Percentiles rank a stretch among this genome's conserved stretches.
Evolutionary conservation across 2,888 invertebrate species (phyloP).

Genomic region (Carpatolechia fugitivella): DNA sequence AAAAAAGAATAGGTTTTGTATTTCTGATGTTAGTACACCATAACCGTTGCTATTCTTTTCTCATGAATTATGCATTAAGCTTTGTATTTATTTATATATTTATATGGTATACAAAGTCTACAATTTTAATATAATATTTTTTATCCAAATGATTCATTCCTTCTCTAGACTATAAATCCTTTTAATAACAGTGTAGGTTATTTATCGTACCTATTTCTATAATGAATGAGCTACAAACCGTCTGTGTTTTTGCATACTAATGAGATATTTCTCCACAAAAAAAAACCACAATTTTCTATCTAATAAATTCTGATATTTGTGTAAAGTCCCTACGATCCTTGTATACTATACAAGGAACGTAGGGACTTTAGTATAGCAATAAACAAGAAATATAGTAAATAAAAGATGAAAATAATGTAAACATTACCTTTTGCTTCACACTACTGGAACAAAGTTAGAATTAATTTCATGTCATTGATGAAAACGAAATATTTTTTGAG

Average conservation of each 20-base stretch:
- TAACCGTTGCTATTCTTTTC: too few relatives aligned
- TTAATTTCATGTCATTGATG: neutral
- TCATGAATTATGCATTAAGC: too few relatives aligned
- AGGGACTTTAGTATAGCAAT: neutral
- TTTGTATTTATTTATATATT: too few relatives aligned
- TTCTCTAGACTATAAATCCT: neutral
- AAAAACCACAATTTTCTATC: neutral
- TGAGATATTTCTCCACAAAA: neutral
- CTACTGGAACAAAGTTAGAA: too few relatives aligned
- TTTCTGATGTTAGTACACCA: too few relatives aligned
- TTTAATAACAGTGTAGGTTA: constrained; percentile 7
- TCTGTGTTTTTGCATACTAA: neutral
- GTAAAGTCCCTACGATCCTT: too few relatives aligned
- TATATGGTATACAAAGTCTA: neutral
- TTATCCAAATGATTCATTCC: neutral
- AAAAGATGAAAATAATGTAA: too few relatives aligned
- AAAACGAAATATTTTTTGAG: neutral
- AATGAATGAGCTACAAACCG: constrained; percentile 1
- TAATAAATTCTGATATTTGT: neutral
- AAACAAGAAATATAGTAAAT: too few relatives aligned
- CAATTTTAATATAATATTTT: neutral
- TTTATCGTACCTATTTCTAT: constrained; percentile 1
- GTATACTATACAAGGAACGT: too few relatives aligned
- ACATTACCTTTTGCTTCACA: too few relatives aligned
- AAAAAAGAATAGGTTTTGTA: too few relatives aligned